Evolutionary conservation across 2,888 invertebrate genomes (phyloP).

Genomic region (Sesia apiformis): DNA sequence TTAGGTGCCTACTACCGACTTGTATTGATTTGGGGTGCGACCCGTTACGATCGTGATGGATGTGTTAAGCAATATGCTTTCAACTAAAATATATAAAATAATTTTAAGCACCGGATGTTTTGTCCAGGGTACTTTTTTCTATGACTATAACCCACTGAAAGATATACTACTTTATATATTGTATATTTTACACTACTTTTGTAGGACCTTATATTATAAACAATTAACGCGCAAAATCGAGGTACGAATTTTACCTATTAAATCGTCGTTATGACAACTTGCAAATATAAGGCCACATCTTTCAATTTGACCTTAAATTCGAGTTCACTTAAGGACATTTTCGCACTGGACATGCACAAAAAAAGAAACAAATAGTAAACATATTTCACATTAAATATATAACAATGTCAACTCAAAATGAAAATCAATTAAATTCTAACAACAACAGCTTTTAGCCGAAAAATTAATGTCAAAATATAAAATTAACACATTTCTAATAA

Average conservation of each 20-base stretch:
- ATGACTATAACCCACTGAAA: too few species aligned
- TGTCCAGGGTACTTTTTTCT: too few species aligned
- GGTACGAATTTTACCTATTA: not conserved
- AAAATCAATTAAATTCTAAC: not conserved
- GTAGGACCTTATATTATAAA: too few species aligned
- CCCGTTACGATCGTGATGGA: too few species aligned
- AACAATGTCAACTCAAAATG: not conserved
- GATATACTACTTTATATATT: too few species aligned
- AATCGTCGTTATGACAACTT: not conserved
- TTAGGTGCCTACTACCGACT: too few species aligned
- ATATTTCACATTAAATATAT: not conserved
- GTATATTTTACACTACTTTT: too few species aligned
- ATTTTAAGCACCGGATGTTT: too few species aligned
- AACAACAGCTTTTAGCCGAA: constrained; percentile 7
- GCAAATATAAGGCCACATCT: constrained; percentile 44
- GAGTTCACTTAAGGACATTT: not conserved
- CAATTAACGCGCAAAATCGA: not conserved
- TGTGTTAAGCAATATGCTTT: too few species aligned
- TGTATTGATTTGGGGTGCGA: too few species aligned
- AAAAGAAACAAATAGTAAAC: not conserved
- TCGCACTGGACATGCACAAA: not conserved
- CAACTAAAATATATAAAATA: too few species aligned
- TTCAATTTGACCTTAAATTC: constrained; percentile 27
- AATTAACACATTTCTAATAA: too few species aligned
- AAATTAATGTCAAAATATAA: not conserved